A percentile compares a stretch with the other conserved stretches of the same genome.
Evolutionary conservation across 1,140 invertebrate species (phyloP).

Genomic region (Carposina sasakii): DNA sequence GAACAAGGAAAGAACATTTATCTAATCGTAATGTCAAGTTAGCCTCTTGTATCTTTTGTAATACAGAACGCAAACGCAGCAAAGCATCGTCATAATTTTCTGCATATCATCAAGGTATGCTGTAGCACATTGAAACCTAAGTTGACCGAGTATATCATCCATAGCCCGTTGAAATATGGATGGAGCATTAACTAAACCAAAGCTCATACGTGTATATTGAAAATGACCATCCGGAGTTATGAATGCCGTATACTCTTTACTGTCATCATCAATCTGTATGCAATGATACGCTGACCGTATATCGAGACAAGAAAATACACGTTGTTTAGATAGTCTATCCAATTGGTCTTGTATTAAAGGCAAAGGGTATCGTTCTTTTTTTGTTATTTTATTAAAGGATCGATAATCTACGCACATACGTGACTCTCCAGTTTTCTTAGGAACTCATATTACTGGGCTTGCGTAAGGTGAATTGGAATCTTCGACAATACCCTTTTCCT

Average conservation of each 20-base stretch:
- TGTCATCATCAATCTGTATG: constrained; percentile 11
- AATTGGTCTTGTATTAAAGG: constrained; percentile 7
- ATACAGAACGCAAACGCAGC: neutral
- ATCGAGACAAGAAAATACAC: constrained; percentile 14
- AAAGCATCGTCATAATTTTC: neutral
- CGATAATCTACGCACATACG: constrained; percentile 39
- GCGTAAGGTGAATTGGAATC: constrained; percentile 27
- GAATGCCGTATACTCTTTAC: neutral
- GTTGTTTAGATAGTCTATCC: neutral
- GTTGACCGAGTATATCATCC: neutral
- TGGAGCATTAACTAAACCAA: neutral
- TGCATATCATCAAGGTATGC: neutral
- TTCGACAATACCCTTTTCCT: constrained; percentile 22
- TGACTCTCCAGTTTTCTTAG: constrained; percentile 22
- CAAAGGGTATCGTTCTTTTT: constrained; percentile 32
- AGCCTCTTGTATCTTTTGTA: neutral
- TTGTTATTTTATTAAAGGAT: constrained; percentile 34
- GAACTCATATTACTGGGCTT: constrained; percentile 22
- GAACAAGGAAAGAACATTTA: constrained; percentile 13
- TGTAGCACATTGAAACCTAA: neutral
- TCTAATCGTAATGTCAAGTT: neutral
- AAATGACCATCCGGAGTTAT: neutral
- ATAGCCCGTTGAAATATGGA: constrained; percentile 5
- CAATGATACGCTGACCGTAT: constrained; percentile 22
- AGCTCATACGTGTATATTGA: neutral